Evolutionary conservation across 2,888 invertebrate species (phyloP), one percentile per base, ranked within the genome.

Genomic region (Cryptocheilus praepositus): DNA sequence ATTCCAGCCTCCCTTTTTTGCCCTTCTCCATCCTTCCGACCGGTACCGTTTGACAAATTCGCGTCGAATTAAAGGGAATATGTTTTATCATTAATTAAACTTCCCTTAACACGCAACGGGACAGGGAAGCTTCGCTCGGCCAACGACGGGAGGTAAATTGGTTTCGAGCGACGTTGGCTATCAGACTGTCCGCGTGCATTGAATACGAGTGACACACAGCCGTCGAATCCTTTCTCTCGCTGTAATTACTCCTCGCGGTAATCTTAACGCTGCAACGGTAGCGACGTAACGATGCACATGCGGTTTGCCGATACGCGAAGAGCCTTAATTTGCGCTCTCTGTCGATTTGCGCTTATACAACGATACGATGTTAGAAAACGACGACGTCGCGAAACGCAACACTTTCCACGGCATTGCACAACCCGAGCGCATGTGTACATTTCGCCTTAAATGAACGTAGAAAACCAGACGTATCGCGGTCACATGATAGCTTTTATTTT

Each of bases 361-460:
- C 52, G 64, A 62, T 18, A 49, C 49, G 49, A 49, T 49, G 49
- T n/a, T 49, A 61, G 69, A 69, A 72, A 73, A 73, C 63, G 64
- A 22, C 46, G 62, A 18, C 45, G 18, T 49, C 58, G 57, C 52
- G 69, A 72, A 72, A 66, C 67, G 64, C 62, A 67, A 69, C 66
- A 72, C 66, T 73, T 73, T 72, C 71, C 65, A 71, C 44, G 44
- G 60, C 60, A 53, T 74, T 74, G 60, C 57, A 66, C 44, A 72
- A 72, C 72, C 57, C 61, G 36, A 4, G 13, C 36, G 36, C 13
- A 11, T 36, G 57, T 67, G 59, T 68, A 53, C 43, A 55, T 70
- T 61, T 63, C 67, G 67, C 58, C 36, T 36, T 59, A 71, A 68
- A 71, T 62, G 68, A 61, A 64, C 60, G 18, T 56, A 62, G 64